phyloP scores from a whole-genome alignment of 1,140 invertebrate genomes.

The Trinorchestia longiramus region DNA sequence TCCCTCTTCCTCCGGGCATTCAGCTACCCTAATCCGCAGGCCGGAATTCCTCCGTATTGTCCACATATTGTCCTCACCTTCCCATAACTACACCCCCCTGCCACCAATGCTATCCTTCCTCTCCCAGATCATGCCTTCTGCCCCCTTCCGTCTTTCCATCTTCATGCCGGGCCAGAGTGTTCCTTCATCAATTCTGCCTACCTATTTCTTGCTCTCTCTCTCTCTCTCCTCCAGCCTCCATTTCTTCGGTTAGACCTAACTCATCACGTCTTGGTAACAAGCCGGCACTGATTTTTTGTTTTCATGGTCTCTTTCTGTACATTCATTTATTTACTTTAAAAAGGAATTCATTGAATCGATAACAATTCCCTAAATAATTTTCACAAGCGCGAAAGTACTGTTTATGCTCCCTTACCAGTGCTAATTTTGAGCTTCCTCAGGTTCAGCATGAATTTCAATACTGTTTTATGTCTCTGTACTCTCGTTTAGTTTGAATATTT shows the following conservation, averaged over 20 bases:
- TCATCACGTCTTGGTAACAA: neutral
- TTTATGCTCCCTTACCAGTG: too few relatives aligned
- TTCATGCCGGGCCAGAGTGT: neutral
- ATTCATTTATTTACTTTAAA: neutral
- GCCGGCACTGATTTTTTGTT: neutral
- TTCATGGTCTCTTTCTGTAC: neutral
- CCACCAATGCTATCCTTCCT: neutral
- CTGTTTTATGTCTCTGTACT: too few relatives aligned
- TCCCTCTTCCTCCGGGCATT: neutral
- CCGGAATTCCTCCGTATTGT: constrained; percentile 50
- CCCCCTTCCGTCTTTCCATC: neutral
- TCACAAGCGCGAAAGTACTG: too few relatives aligned
- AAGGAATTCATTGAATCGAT: neutral
- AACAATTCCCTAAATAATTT: too few relatives aligned
- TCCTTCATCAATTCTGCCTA: neutral
- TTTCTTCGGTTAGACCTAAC: constrained; percentile 19
- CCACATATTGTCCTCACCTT: neutral
- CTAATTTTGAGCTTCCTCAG: too few relatives aligned
- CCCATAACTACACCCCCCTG: neutral
- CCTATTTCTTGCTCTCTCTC: neutral
- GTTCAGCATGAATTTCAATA: too few relatives aligned
- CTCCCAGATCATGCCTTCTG: neutral
- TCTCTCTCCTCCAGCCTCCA: neutral
- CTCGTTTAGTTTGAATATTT: too few relatives aligned
- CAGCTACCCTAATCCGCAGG: constrained; percentile 13